Conservation (phyloP, 2,888 invertebrate species). For the Nysson spinosus region DNA sequence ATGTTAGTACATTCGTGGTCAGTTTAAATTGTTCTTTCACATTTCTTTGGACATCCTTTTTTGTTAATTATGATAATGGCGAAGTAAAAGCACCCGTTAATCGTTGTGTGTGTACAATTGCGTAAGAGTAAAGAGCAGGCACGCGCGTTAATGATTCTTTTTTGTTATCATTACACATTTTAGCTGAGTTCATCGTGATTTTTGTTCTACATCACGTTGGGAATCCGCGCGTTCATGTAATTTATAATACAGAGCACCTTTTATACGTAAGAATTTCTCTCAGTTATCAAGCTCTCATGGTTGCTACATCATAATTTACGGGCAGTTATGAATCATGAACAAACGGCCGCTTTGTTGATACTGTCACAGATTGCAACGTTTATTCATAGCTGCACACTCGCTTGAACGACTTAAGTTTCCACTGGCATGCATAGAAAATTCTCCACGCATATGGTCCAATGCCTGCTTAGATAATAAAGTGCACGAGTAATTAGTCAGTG, state of each 20-base stretch:
- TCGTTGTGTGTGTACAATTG: neutral
- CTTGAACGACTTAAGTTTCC: too few species aligned
- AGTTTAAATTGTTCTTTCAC: neutral
- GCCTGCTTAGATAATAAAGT: too few species aligned
- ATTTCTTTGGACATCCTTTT: neutral
- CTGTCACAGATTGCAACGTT: neutral
- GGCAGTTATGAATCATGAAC: constrained; percentile 4
- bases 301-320: constrained; percentile 6
- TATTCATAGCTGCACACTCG: too few species aligned
- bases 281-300: constrained; percentile 1
- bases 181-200: too few species aligned
- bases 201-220: neutral
- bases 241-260: constrained; percentile 3
- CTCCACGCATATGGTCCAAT: too few species aligned
- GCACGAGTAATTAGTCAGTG: too few species aligned
- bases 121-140: too few species aligned
- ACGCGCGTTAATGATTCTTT: too few species aligned
- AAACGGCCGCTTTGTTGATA: constrained; percentile 10
- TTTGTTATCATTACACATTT: too few species aligned
- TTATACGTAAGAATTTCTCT: neutral
- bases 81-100: neutral
- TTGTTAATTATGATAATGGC: neutral
- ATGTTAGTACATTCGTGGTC: constrained; percentile 4
- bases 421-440: too few species aligned
- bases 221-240: neutral